These are phyloP conservation scores for Cheilosia grossa DNA, from an alignment of 2,888 invertebrate genomes.

Conservation along the genomic window DNA sequence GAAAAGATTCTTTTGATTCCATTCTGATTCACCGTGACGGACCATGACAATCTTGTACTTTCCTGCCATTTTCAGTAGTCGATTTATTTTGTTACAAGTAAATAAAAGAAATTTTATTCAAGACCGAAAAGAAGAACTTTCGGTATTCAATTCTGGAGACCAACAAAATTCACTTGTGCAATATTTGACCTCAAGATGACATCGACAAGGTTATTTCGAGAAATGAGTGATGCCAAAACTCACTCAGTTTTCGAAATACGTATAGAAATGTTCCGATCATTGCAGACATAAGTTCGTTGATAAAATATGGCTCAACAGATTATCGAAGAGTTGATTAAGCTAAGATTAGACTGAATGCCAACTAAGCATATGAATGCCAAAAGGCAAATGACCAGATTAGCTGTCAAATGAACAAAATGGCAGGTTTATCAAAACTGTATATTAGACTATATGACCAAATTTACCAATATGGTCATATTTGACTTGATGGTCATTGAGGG, in stretches of 20 bases:
- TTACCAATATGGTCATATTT: no score
- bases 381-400: no score
- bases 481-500: no score
- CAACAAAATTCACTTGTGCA: slow-evolving; percentile 59
- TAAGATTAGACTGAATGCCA: no score
- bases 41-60: slow-evolving; percentile 90
- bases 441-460: no score
- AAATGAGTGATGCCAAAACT: slow-evolving; percentile 66
- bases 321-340: no score
- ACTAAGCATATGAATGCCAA: no score
- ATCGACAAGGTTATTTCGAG: slow-evolving; percentile 77
- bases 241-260: slow-evolving; percentile 2
- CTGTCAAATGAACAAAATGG: no score
- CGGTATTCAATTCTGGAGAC: slow-evolving; percentile 59
- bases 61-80: slow-evolving; percentile 80
- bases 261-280: no score
- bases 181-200: slow-evolving; percentile 77
- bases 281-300: no score
- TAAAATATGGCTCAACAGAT: no score
- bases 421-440: no score
- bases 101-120: slow-evolving; percentile 18
- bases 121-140: slow-evolving; percentile 37
- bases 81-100: slow-evolving; percentile 36
- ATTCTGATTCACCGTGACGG: slow-evolving; percentile 90
- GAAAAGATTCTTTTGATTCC: slow-evolving; percentile 90